Percentiles rank a stretch among this genome's conserved stretches.
Evolutionary conservation across 2,113 vertebrate genomes (phyloP).

Genomic region (Martes martes): DNA sequence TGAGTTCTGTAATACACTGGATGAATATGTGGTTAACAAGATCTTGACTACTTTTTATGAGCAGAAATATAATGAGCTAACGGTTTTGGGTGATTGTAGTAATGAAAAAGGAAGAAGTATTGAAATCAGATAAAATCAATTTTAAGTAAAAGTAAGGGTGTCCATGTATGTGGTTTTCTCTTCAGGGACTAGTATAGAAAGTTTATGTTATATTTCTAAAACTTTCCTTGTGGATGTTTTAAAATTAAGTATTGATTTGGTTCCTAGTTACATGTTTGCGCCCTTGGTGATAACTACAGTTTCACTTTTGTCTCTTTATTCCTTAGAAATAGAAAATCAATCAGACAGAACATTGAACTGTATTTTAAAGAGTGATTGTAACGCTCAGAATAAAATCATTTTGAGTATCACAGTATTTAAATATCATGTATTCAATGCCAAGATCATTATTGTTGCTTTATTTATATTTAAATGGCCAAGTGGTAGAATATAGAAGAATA

Average conservation of each 20-base stretch:
- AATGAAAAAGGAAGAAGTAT: background rate
- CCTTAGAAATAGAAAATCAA: constrained; percentile 68
- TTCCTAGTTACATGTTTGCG: background rate
- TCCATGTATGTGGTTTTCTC: background rate
- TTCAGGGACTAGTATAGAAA: background rate
- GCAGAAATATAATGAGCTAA: background rate
- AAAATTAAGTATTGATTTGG: constrained; percentile 65
- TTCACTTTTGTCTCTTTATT: constrained; percentile 53
- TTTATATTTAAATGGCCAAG: background rate
- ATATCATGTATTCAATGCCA: background rate
- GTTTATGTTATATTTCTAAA: background rate
- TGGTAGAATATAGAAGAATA: background rate
- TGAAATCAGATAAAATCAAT: constrained; percentile 44
- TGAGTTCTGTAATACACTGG: background rate
- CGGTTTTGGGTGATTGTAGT: background rate
- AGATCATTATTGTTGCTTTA: background rate
- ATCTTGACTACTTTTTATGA: background rate
- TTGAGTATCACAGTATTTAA: constrained; percentile 8
- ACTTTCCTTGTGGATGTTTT: constrained; percentile 42
- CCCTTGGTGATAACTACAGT: background rate
- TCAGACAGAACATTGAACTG: constrained; percentile 58
- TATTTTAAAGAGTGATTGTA: constrained; percentile 57
- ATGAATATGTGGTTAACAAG: background rate
- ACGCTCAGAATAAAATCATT: constrained; percentile 7
- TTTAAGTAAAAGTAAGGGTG: constrained; percentile 30